A percentile compares a stretch with the other conserved stretches of the same genome.
These are phyloP conservation scores for Nemotelus pantherinus DNA, from an alignment of 2,888 invertebrate species.

Conservation along the genomic window DNA sequence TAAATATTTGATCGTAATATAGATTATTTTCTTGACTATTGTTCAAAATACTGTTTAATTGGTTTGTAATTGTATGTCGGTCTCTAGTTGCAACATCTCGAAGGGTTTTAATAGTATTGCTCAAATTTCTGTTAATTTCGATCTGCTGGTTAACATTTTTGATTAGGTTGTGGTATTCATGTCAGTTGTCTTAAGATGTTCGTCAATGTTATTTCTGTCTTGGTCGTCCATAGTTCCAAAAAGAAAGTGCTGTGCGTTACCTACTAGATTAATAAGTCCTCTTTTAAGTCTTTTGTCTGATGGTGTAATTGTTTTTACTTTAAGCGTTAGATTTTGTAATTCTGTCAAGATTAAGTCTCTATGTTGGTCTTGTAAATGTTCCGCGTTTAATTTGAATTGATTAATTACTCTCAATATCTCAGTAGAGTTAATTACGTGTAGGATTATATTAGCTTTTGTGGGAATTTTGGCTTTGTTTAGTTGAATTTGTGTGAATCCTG, in stretches of 20 bases:
- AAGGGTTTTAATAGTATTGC: too few species aligned
- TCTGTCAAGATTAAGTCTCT: background rate
- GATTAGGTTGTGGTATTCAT: too few species aligned
- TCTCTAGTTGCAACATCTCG: too few species aligned
- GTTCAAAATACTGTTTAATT: too few species aligned
- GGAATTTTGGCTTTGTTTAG: background rate
- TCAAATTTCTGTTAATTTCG: slow-evolving; percentile 30
- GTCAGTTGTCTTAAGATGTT: too few species aligned
- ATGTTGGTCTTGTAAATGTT: background rate
- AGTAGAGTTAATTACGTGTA: background rate
- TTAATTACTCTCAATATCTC: slow-evolving; percentile 1
- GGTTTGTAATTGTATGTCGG: too few species aligned
- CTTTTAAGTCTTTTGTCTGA: too few species aligned
- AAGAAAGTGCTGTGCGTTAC: too few species aligned
- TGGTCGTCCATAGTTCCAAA: background rate
- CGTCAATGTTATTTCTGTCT: slow-evolving; percentile 32
- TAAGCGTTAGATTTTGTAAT: slow-evolving; percentile 4
- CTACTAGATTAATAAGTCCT: too few species aligned
- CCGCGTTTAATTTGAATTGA: background rate
- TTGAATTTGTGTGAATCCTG: too few species aligned
- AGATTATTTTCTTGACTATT: too few species aligned
- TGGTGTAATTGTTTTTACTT: background rate
- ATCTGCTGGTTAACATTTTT: slow-evolving; percentile 44
- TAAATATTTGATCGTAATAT: background rate
- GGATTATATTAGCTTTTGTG: too few species aligned